Evolutionary conservation across 2,113 vertebrate genomes (phyloP), one percentile per base, ranked within the genome.

Genomic region (Nyctibius bracteatus): DNA sequence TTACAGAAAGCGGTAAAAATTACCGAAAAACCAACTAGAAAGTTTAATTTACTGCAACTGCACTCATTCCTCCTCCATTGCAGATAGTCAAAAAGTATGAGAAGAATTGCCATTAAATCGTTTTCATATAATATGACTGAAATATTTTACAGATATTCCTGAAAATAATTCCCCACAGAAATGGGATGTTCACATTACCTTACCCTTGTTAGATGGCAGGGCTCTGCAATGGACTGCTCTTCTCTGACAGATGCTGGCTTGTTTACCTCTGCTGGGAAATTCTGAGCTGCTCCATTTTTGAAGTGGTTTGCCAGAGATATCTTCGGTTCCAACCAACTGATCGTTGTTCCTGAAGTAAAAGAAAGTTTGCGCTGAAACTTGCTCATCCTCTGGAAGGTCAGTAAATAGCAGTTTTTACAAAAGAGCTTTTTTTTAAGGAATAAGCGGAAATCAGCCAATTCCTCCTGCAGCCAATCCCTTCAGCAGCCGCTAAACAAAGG

Each of bases 281-380:
- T 98, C 72, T 98, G 98, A 93, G 98, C 98, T 10, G 98, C 98
- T 97, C 99, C 99, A 98, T 99, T 99, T 98, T 99, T 99, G 98
- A 99, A 98, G 97, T 99, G 98, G 96, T 99, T 99, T 23, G 98
- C 88, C 96, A 98, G 93, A 80, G 99, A 98, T 88, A 99, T 97
- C 97, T 99, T 99, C 96, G 99, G 99, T 96, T 99, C 99, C 98
- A 99, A 97, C 99, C 99, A 99, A 96, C 98, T 99, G 70, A 99
- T 99, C 52, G 99, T 98, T 20, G 99, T 98, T 91, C 99, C 99
- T 99, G 98, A 97, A 96, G 98, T 83, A 97, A 97, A 97, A 97
- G 98, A 97, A 97, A 97, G 91, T 95, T 98, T 98, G 87, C 88
- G 97, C 97, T 99, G 98, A 98, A 98, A 98, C 92, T 97, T 96